Percentiles rank a stretch among this genome's conserved stretches.
Conservation (phyloP, 2,113 vertebrate species). For the Nothoprocta perdicaria region DNA sequence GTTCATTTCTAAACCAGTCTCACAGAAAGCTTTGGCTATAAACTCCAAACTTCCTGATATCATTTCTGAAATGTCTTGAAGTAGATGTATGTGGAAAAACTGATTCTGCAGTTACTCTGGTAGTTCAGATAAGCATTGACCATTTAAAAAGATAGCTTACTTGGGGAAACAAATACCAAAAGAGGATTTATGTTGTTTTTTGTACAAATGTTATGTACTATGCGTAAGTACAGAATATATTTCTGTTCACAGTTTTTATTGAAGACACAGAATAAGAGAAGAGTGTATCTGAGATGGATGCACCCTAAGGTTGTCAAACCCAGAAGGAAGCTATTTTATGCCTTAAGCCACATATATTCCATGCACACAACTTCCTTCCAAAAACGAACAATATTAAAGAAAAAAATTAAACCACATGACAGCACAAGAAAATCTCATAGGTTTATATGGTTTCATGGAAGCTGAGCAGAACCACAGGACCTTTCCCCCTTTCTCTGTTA, state of each 20-base stretch:
- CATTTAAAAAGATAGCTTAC: background rate
- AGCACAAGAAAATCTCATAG: background rate
- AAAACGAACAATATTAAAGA: background rate
- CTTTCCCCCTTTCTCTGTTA: constrained; percentile 33
- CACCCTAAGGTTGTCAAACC: background rate
- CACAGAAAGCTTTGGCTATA: background rate
- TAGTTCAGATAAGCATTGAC: background rate
- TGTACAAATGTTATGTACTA: background rate
- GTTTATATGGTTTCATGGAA: background rate
- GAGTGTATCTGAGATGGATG: background rate
- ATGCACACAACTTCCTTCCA: background rate
- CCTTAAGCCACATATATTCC: background rate
- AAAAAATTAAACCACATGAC: background rate
- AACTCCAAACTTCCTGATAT: background rate
- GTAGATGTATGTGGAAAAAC: background rate
- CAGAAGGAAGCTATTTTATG: background rate
- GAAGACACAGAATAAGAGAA: background rate
- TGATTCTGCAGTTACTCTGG: background rate
- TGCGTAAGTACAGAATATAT: background rate
- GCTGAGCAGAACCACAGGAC: background rate
- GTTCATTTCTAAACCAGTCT: background rate
- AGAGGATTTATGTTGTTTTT: background rate
- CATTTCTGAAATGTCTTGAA: background rate
- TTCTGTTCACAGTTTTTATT: background rate
- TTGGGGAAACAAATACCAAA: background rate